Conservation (phyloP, 2,888 invertebrate genomes). For the Drosophila falleni region DNA sequence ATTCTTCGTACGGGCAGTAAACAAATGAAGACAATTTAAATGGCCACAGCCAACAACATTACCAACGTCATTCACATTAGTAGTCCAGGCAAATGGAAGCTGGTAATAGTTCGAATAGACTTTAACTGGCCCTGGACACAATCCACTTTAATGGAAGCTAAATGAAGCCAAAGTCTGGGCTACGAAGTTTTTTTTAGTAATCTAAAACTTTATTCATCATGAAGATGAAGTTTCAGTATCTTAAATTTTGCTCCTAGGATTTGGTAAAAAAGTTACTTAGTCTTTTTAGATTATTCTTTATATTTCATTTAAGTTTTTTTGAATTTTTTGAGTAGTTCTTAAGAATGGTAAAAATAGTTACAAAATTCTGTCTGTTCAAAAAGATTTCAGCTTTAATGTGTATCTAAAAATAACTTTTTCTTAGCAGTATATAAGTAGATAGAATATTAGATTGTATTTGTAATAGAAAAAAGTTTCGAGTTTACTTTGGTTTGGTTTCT, state of each 20-base stretch:
- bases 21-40: constrained; percentile 80
- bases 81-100: constrained; percentile 39
- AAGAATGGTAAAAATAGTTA: too few relatives aligned
- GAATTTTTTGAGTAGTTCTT: too few relatives aligned
- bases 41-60: constrained; percentile 70
- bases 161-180: not conserved
- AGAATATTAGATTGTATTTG: not conserved
- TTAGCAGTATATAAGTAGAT: not conserved
- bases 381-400: not conserved
- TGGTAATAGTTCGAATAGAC: constrained; percentile 21
- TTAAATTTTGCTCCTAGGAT: too few relatives aligned
- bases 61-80: constrained; percentile 67
- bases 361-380: not conserved
- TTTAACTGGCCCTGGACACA: constrained; percentile 9
- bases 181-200: not conserved
- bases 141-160: constrained; percentile 30
- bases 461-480: not conserved
- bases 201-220: not conserved
- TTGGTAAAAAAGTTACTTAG: too few relatives aligned
- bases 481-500: too few relatives aligned
- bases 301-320: too few relatives aligned
- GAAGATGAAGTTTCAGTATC: not conserved
- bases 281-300: too few relatives aligned
- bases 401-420: not conserved
- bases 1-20: constrained; percentile 61